A percentile compares a stretch with the other conserved stretches of the same genome.
phyloP scores from a whole-genome alignment of 2,797 vertebrate genomes.

The Mormyrops attenuatus region DNA sequence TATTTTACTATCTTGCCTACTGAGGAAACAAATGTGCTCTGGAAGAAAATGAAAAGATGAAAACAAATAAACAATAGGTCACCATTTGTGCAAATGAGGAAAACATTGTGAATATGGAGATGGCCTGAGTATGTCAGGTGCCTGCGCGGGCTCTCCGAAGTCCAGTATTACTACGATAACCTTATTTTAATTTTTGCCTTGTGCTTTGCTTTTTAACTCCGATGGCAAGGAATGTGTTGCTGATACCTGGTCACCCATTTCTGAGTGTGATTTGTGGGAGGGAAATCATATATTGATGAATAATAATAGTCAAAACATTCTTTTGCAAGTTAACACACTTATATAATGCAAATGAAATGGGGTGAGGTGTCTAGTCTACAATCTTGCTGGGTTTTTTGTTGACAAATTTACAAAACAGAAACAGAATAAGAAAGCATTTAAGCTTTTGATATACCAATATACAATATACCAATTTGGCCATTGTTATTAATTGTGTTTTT shows the following conservation, averaged over 20 bases:
- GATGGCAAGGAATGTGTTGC: neutral
- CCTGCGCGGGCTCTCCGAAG: neutral
- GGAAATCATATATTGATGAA: neutral
- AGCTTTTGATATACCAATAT: neutral
- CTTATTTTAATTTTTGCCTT: neutral
- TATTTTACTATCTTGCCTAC: conserved; percentile 55
- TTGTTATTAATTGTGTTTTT: neutral
- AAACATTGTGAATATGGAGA: neutral
- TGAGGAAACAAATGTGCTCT: conserved; percentile 21
- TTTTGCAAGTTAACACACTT: neutral
- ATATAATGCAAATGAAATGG: neutral
- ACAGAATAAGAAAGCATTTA: neutral
- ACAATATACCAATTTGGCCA: neutral
- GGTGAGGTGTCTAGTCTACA: neutral
- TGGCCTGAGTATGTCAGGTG: too few species aligned
- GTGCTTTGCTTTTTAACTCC: neutral
- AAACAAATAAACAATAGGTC: neutral
- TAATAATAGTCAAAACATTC: neutral
- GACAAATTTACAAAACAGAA: neutral
- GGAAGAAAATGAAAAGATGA: neutral
- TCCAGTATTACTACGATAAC: neutral
- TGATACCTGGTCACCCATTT: neutral
- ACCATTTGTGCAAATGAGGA: neutral
- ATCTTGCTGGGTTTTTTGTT: neutral
- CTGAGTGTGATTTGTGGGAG: neutral